Evolutionary conservation across 2,888 invertebrate species (phyloP).

Genomic region (Monopis laevigella): DNA sequence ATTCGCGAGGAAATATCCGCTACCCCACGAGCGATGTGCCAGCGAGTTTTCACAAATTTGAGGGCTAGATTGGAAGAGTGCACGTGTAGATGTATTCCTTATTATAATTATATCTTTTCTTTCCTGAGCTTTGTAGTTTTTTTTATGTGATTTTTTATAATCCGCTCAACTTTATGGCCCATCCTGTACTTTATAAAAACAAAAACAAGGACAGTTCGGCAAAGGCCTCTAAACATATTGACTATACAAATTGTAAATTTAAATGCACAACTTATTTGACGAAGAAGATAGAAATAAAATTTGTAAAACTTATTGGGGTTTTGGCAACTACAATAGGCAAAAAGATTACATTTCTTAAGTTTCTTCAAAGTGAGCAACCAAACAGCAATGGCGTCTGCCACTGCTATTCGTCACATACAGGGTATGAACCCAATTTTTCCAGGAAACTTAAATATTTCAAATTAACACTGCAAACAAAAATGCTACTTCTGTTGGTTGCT

Average conservation of each 20-base stretch:
- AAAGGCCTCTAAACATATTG: too few species aligned
- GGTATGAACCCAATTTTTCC: not conserved
- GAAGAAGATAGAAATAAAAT: slow-evolving; percentile 2
- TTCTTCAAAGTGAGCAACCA: not conserved
- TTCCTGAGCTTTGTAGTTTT: slow-evolving; percentile 12
- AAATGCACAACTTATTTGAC: not conserved
- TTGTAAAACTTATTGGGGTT: slow-evolving; percentile 1
- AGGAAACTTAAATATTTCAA: not conserved
- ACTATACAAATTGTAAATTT: slow-evolving; percentile 6
- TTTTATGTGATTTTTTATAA: slow-evolving; percentile 12
- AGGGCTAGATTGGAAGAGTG: slow-evolving; percentile 16
- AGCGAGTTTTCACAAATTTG: slow-evolving; percentile 18
- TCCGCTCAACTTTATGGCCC: slow-evolving; percentile 11
- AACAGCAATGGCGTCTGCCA: not conserved
- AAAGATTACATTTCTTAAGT: not conserved
- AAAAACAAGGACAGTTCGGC: too few species aligned
- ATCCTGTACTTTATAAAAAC: not conserved
- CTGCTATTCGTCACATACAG: too few species aligned
- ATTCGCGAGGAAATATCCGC: slow-evolving; percentile 14
- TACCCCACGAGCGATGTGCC: slow-evolving; percentile 15
- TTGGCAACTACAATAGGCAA: slow-evolving; percentile 2
- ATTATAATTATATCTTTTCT: slow-evolving; percentile 12
- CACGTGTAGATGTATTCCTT: slow-evolving; percentile 12
- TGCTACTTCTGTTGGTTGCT: slow-evolving; percentile 3
- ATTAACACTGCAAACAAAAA: slow-evolving; percentile 4